Conservation (phyloP, 2,888 invertebrate species). For the Dexiosoma caninum region DNA sequence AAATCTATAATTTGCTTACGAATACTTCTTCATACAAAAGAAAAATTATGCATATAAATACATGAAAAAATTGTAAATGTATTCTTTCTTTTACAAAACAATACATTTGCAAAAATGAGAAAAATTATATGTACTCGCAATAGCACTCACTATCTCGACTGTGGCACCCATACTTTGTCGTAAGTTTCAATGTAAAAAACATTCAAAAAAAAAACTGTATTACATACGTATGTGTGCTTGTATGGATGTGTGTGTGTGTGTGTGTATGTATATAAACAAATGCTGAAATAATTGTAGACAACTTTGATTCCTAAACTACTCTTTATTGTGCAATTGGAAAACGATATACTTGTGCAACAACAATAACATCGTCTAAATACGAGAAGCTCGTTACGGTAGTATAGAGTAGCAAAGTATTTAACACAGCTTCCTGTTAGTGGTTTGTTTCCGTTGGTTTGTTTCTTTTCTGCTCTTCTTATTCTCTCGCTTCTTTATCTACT, state of each 20-base stretch:
- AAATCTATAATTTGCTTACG: slow-evolving; percentile 17
- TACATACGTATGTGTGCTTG: too few relatives aligned
- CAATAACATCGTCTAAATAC: slow-evolving; percentile 19
- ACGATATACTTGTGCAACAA: not conserved
- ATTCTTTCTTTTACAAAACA: not conserved
- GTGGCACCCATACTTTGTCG: slow-evolving; percentile 20
- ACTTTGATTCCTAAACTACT: slow-evolving; percentile 7
- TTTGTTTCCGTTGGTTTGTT: slow-evolving; percentile 41
- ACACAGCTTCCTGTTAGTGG: slow-evolving; percentile 63
- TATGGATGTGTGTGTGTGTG: too few relatives aligned
- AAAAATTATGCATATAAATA: not conserved
- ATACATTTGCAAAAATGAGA: not conserved
- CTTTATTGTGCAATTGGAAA: slow-evolving; percentile 18
- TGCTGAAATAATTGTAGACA: slow-evolving; percentile 27
- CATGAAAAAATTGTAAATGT: not conserved
- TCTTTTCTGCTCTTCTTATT: not conserved
- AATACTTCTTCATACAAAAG: slow-evolving; percentile 7
- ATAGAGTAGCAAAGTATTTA: slow-evolving; percentile 62
- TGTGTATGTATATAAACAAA: not conserved
- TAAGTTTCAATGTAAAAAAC: not conserved
- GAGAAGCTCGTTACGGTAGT: slow-evolving; percentile 44
- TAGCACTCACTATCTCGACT: not conserved
- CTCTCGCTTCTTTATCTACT: not conserved
- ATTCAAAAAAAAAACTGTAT: not conserved
- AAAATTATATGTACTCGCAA: not conserved